Evolutionary conservation across 2,113 vertebrate species (phyloP), one percentile per base, ranked within the genome.

Genomic region (Lepidothrix coronata): DNA sequence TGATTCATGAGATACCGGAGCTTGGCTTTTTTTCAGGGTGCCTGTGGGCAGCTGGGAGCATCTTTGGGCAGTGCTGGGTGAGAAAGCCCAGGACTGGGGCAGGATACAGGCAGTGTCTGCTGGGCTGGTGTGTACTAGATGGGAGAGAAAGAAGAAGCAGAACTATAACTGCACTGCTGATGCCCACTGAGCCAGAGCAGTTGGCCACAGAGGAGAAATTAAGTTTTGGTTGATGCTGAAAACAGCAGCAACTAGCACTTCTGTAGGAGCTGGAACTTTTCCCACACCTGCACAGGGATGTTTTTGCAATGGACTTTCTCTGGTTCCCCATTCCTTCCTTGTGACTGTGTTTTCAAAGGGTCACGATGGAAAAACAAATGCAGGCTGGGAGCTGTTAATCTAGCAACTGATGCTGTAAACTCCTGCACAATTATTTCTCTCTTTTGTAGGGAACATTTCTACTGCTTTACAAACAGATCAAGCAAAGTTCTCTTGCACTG

Each of bases 31-130:
- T 80, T 58, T 48, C 1, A 4, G 51, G 23, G 51, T 20, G 72
- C 14, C 37, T 0, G 0, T 2, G 7, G 23, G 24, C 1, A 5
- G 14, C 0, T 0, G 27, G 33, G 35, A 78, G 6, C 37, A 52
- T 22, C 74, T 57, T 52, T 68, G 35, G 77, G 48, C 35, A 48
- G 30, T 5, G 9, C 4, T 33, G 18, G 0, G 0, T 58, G 66
- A 73, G 54, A 46, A 65, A 89, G 23, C 12, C 72, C 8, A 7
- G 20, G 22, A 8, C 16, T 74, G 52, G 21, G 25, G 58, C 9
- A 43, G 48, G 35, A 15, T 33, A 66, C 3, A 5, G 39, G 21
- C 35, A 43, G 35, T 4, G 3, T 14, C 12, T 75, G 31, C 77
- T 68, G 70, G 39, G 21, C 30, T 91, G 54, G 10, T 25, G 46